Evolutionary conservation across 2,113 vertebrate genomes (phyloP).

Genomic region (Euleptes europaea): DNA sequence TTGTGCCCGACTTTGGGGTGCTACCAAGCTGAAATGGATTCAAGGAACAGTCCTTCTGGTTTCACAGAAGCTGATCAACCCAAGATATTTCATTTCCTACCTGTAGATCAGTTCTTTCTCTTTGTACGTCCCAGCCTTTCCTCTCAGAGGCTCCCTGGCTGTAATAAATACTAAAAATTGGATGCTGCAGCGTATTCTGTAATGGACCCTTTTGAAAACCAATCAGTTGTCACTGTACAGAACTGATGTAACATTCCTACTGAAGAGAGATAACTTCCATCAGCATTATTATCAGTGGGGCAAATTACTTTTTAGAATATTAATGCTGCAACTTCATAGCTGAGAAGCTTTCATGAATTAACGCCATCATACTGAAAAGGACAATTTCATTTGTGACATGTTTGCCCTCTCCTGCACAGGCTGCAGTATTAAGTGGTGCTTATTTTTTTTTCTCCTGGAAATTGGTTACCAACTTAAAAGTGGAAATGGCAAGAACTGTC

Average conservation of each 20-base stretch:
- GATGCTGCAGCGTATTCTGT: not conserved
- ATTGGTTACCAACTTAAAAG: not conserved
- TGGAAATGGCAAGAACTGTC: not conserved
- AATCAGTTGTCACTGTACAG: not conserved
- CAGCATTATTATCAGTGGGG: not conserved
- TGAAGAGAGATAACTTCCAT: not conserved
- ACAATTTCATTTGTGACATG: not conserved
- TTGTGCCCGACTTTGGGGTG: too few species aligned
- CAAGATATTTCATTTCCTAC: not conserved
- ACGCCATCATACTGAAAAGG: not conserved
- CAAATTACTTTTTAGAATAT: not conserved
- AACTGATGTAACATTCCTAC: not conserved
- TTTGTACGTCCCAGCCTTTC: not conserved
- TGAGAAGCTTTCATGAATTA: slow-evolving; percentile 3
- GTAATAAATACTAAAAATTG: not conserved
- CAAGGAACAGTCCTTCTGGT: not conserved
- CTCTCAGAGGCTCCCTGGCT: not conserved
- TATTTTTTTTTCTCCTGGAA: not conserved
- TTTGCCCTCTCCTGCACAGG: not conserved
- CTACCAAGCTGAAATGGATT: not conserved
- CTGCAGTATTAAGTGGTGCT: not conserved
- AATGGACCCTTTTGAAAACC: not conserved
- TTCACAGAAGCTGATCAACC: not conserved
- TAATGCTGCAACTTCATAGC: not conserved
- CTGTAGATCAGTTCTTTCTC: not conserved